These are phyloP conservation scores for Laticauda colubrina DNA, from an alignment of 2,113 vertebrate genomes.

Conservation along the genomic window DNA sequence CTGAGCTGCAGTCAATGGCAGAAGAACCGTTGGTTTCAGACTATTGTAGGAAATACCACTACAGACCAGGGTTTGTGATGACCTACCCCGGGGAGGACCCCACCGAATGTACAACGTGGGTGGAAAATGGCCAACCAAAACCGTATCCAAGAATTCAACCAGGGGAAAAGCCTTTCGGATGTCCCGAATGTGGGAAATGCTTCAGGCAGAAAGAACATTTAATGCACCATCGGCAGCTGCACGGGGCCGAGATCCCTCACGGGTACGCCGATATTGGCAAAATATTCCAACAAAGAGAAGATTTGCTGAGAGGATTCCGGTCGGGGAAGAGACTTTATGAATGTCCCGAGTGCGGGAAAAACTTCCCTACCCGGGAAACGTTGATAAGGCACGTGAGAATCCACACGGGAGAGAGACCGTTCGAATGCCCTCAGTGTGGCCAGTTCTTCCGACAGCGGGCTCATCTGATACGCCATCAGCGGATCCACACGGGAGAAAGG, in stretches of 20 bases:
- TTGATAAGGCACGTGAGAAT: constrained; percentile 69
- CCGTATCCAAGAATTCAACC: not conserved
- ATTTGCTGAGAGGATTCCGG: not conserved
- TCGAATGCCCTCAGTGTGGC: constrained; percentile 69
- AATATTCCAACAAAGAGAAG: not conserved
- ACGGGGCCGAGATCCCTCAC: not conserved
- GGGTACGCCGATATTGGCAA: not conserved
- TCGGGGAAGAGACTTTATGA: not conserved
- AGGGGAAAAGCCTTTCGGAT: not conserved
- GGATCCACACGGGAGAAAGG: constrained; percentile 64
- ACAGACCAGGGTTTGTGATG: not conserved
- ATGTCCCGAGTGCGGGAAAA: constrained; percentile 32
- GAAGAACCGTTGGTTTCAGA: not conserved
- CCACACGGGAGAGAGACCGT: constrained; percentile 69
- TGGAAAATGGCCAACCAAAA: not conserved
- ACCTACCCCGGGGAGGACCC: not conserved
- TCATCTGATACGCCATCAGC: constrained; percentile 59
- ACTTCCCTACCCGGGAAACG: constrained; percentile 59
- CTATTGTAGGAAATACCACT: not conserved
- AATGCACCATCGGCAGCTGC: not conserved
- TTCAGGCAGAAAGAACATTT: constrained; percentile 7
- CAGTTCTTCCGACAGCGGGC: constrained; percentile 69
- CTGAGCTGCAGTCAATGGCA: not conserved
- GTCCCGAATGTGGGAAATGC: not conserved
- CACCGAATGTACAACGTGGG: not conserved